These are phyloP conservation scores for Mellivora capensis DNA, from an alignment of 2,113 vertebrate genomes.

Conservation along the genomic window DNA sequence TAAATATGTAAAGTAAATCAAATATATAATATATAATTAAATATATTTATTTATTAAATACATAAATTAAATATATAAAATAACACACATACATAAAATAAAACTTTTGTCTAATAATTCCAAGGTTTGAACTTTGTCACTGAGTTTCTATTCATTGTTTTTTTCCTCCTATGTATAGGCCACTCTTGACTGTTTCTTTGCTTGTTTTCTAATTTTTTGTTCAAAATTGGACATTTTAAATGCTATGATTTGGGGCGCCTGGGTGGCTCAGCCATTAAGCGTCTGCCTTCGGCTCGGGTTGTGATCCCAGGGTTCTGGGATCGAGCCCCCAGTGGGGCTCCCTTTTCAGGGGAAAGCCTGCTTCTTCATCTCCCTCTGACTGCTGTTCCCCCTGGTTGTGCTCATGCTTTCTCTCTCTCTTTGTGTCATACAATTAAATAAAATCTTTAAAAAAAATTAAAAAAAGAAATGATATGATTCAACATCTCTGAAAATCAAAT, in stretches of 20 bases:
- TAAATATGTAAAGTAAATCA: too few species aligned
- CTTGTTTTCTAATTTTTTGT: background rate
- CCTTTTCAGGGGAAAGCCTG: background rate
- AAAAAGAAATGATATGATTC: background rate
- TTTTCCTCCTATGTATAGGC: background rate
- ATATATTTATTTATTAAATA: too few species aligned
- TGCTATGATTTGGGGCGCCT: background rate
- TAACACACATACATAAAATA: background rate
- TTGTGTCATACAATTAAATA: background rate
- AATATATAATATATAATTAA: too few species aligned
- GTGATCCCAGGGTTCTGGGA: background rate
- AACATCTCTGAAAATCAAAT: background rate
- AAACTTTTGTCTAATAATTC: background rate
- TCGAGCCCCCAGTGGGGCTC: too few species aligned
- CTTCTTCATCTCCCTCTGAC: background rate
- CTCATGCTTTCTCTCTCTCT: background rate
- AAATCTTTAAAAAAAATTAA: background rate
- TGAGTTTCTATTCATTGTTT: background rate
- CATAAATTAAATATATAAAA: too few species aligned
- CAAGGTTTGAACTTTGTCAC: background rate
- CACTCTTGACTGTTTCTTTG: background rate
- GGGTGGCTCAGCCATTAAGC: background rate
- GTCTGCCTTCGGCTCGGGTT: background rate
- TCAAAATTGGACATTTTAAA: background rate
- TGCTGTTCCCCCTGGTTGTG: background rate